A percentile compares a stretch with the other conserved stretches of the same genome.
phyloP scores from a whole-genome alignment of 2,113 vertebrate species.

The Tachycineta bicolor region DNA sequence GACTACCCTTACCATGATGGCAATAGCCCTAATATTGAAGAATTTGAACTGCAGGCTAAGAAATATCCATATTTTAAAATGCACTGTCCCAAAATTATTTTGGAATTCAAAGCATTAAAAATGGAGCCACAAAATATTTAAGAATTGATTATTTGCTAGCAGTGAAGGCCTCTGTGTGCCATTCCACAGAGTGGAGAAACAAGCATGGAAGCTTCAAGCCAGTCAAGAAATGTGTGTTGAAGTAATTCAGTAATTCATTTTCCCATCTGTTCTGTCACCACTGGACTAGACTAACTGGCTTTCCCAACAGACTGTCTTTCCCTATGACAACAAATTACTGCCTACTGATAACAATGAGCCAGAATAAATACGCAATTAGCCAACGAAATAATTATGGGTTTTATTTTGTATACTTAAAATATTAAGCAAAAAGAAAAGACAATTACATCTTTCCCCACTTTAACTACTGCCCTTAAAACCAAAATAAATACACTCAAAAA shows the following conservation, averaged over 20 bases:
- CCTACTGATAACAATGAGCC: neutral
- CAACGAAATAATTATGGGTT: constrained; percentile 19
- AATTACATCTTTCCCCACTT: constrained; percentile 29
- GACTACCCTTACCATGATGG: neutral
- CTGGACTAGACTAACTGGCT: neutral
- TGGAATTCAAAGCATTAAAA: neutral
- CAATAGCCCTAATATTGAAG: neutral
- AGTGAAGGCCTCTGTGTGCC: neutral
- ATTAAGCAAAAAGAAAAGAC: constrained; percentile 28
- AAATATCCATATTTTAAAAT: neutral
- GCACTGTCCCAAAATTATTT: neutral
- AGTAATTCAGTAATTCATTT: neutral
- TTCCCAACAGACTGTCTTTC: neutral
- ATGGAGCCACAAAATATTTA: neutral
- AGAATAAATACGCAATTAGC: constrained; percentile 41
- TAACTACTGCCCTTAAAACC: constrained; percentile 18
- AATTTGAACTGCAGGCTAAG: neutral
- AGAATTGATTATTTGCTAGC: neutral
- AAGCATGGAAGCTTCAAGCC: neutral
- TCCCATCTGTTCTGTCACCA: neutral
- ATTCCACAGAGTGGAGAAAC: neutral
- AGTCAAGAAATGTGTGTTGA: neutral
- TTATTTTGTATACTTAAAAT: constrained; percentile 35
- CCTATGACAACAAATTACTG: constrained; percentile 34
- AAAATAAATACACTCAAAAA: constrained; percentile 52